Percentiles rank a stretch among this genome's conserved stretches.
Evolutionary conservation across 2,888 invertebrate genomes (phyloP).

Genomic region (Bellardia bayeri): DNA sequence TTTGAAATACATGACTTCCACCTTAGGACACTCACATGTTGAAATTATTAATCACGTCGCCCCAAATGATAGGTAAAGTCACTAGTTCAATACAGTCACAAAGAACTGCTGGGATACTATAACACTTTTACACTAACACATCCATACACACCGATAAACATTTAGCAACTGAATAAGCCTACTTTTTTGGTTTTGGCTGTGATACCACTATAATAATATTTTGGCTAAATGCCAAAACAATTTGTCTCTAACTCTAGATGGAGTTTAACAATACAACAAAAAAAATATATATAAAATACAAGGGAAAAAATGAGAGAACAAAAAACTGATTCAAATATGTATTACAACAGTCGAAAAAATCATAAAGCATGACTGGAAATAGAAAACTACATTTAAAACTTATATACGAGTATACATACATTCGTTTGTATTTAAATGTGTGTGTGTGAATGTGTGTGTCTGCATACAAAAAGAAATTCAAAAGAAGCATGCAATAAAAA

Average conservation of each 20-base stretch:
- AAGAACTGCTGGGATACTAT: background rate
- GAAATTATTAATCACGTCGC: too few relatives aligned
- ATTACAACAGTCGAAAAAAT: constrained; percentile 60
- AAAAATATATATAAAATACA: background rate
- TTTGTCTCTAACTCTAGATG: constrained; percentile 72
- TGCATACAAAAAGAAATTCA: background rate
- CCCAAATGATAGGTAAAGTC: too few relatives aligned
- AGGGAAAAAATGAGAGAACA: constrained; percentile 33
- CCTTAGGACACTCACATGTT: too few relatives aligned
- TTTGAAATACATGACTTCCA: too few relatives aligned
- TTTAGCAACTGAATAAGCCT: constrained; percentile 49
- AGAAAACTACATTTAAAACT: constrained; percentile 68
- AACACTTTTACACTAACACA: constrained; percentile 31
- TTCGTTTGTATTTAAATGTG: constrained; percentile 46
- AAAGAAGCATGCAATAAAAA: constrained; percentile 32
- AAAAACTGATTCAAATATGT: constrained; percentile 47
- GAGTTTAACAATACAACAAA: constrained; percentile 46
- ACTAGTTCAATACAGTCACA: too few relatives aligned
- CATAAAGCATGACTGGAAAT: constrained; percentile 70
- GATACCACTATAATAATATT: constrained; percentile 75
- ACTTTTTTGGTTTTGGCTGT: constrained; percentile 64
- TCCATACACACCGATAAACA: constrained; percentile 6
- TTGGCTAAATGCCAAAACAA: constrained; percentile 79
- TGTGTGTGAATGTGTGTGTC: constrained; percentile 20
- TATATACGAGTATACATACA: background rate